phyloP scores from a whole-genome alignment of 2,888 invertebrate genomes.

The Cantharis rufa region DNA sequence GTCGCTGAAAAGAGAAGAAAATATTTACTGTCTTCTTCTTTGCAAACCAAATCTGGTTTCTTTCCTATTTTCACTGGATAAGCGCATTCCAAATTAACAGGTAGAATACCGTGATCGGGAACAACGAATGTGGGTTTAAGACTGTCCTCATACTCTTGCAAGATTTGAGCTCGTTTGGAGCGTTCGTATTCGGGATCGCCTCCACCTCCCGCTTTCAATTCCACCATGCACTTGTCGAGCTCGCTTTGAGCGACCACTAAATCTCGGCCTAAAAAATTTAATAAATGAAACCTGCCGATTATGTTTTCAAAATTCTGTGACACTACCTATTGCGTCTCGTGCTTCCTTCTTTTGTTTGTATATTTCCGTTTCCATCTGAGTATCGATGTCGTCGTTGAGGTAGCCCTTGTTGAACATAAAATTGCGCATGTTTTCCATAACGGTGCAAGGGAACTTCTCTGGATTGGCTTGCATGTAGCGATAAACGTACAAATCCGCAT shows the following conservation, averaged over 20 bases:
- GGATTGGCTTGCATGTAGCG: conserved; percentile 75
- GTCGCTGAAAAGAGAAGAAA: neutral
- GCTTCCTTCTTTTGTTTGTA: conserved; percentile 47
- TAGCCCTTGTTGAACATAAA: conserved; percentile 70
- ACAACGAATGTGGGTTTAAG: conserved; percentile 43
- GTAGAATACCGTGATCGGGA: conserved; percentile 50
- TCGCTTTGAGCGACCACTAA: conserved; percentile 41
- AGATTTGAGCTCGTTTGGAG: conserved; percentile 38
- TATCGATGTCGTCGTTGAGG: conserved; percentile 62
- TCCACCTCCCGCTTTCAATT: conserved; percentile 37
- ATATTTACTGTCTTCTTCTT: conserved; percentile 38
- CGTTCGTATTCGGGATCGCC: conserved; percentile 40
- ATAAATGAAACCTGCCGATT: neutral
- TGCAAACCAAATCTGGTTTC: conserved; percentile 43
- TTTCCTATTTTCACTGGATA: conserved; percentile 47
- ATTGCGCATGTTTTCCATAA: conserved; percentile 69
- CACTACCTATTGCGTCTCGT: conserved; percentile 42
- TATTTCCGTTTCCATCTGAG: conserved; percentile 46
- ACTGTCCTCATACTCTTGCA: conserved; percentile 48
- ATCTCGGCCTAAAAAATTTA: neutral
- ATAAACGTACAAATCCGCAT: conserved; percentile 78
- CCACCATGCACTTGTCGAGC: conserved; percentile 49
- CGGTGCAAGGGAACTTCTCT: conserved; percentile 70
- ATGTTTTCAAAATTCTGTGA: neutral
- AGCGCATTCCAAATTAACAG: conserved; percentile 46